Base-by-base conservation (phyloP, 2,797 vertebrate genomes). In the Clarias fuscus region DNA sequence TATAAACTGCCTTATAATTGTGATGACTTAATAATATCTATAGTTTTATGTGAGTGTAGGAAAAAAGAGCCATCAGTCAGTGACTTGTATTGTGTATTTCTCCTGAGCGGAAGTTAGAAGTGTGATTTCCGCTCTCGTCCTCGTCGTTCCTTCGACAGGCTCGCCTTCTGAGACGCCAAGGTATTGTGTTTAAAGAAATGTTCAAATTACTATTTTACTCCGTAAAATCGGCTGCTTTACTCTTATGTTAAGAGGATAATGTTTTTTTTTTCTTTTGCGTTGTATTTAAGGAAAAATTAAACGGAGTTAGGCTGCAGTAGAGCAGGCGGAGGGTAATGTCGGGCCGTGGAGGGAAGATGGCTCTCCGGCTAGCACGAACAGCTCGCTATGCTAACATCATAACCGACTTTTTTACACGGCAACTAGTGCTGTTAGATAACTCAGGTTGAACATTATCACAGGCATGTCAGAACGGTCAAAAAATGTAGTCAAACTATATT, bases 181-280 rank as follows among this genome's bases (percentile, higher is more conserved):
- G 90, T 89, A 90, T 90, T 89, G 88, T 89, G 18, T 73, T 18
- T 72, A 71, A 83, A 77, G 18, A n/a, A 13, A 4, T 27, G 13
- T 1, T 17, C 56, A 82, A 71, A 56, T 30, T 0, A 40, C 20
- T 17, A 0, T 62, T 70, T 24, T 7, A 2, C 70, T 43, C 20
- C 0, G 30, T 18, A 64, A 53, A 14, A 18, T 0, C 0, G 2
- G 5, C 2, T 77, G 70, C 17, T 48, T 4, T 18, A 7, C 8
- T 22, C 22, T 30, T 6, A 0, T 1, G 43, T 53, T 18, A 68
- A 22, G 53, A 14, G 27, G 33, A 2, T 56, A 20, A 2, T 13
- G 0, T 82, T 20, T 18, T 13, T n/a, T 2, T 18, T 30, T 15
- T 0, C 3, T 1, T 82, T 82, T 20, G 78, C 5, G 1, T 1